Percentiles rank a stretch among this genome's conserved stretches.
Conservation (phyloP, 1,140 invertebrate genomes). For the Brachystomella parvula region DNA sequence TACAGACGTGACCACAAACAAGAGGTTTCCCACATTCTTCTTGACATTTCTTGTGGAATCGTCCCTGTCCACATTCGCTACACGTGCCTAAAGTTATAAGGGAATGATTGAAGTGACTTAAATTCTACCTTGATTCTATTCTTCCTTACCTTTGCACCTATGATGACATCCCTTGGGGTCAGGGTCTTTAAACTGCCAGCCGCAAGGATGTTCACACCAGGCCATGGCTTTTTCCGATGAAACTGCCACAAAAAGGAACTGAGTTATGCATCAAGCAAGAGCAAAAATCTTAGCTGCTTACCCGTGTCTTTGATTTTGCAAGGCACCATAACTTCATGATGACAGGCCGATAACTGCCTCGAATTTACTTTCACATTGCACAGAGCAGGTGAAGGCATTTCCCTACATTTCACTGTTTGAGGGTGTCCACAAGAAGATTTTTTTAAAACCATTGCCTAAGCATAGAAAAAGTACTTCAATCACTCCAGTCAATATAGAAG, state of each 20-base stretch:
- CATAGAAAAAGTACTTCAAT: too few relatives aligned
- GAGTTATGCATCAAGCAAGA: too few relatives aligned
- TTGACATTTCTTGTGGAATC: constrained; percentile 54
- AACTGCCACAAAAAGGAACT: too few relatives aligned
- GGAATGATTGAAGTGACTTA: too few relatives aligned
- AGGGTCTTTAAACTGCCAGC: constrained; percentile 11
- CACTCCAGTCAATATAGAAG: too few relatives aligned
- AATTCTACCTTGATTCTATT: too few relatives aligned
- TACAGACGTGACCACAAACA: constrained; percentile 61
- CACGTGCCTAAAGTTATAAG: constrained; percentile 48
- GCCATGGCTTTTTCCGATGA: too few relatives aligned
- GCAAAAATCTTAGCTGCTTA: too few relatives aligned
- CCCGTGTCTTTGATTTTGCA: constrained; percentile 19
- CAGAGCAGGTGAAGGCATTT: not conserved
- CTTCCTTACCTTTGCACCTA: constrained; percentile 36
- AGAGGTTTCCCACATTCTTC: constrained; percentile 51
- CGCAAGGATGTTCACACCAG: constrained; percentile 30
- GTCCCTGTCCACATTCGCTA: constrained; percentile 51
- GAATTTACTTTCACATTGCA: constrained; percentile 25
- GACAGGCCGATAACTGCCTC: constrained; percentile 15
- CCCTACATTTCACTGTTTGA: constrained; percentile 22
- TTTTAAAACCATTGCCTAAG: constrained; percentile 22
- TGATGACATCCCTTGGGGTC: constrained; percentile 27
- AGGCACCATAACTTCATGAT: constrained; percentile 26
- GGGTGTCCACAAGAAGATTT: constrained; percentile 23